Evolutionary conservation across 2,113 vertebrate species (phyloP).

Genomic region (Rhagologus leucostigma): DNA sequence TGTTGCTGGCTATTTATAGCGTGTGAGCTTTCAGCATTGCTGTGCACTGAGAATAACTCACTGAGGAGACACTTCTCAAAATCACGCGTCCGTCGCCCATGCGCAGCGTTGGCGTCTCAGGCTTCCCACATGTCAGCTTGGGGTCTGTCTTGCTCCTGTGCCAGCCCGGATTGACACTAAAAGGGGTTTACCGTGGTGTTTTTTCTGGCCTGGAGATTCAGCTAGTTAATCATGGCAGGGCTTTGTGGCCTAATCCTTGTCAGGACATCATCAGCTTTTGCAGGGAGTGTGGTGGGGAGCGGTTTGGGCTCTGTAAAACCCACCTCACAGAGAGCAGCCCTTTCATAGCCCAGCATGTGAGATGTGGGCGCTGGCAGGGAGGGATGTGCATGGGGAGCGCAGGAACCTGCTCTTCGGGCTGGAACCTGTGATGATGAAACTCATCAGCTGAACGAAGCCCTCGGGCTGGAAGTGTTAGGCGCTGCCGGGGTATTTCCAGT

Average conservation of each 20-base stretch:
- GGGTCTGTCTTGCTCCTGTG: neutral
- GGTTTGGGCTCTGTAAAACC: neutral
- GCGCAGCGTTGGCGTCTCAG: neutral
- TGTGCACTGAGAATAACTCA: conserved; percentile 1
- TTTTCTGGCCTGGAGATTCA: neutral
- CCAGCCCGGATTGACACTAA: fast-evolving
- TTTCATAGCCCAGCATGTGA: neutral
- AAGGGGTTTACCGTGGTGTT: fast-evolving
- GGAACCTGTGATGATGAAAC: neutral
- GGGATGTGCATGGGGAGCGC: neutral
- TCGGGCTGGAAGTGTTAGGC: neutral
- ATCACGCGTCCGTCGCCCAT: neutral
- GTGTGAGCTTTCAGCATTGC: neutral
- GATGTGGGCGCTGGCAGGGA: neutral
- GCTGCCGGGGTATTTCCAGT: neutral
- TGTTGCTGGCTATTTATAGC: neutral
- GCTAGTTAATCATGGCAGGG: fast-evolving
- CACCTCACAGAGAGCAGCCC: neutral
- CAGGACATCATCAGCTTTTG: neutral
- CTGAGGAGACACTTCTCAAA: neutral
- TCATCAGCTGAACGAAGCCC: neutral
- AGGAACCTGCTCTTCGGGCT: neutral
- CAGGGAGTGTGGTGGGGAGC: neutral
- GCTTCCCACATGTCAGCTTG: neutral
- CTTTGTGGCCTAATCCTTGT: fast-evolving